phyloP scores from a whole-genome alignment of 2,113 vertebrate genomes.

The Colius striatus region DNA sequence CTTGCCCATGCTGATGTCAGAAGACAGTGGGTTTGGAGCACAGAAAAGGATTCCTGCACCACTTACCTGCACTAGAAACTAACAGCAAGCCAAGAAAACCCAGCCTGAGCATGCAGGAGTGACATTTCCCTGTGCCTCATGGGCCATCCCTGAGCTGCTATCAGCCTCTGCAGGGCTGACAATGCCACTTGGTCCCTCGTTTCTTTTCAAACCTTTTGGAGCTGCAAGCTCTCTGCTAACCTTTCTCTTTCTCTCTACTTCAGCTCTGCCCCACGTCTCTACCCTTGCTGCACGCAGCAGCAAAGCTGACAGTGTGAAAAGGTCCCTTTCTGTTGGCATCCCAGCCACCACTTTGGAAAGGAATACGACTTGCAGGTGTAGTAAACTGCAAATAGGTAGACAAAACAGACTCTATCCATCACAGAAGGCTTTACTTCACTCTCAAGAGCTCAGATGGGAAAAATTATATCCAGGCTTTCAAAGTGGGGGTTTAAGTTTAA shows the following conservation, averaged over 20 bases:
- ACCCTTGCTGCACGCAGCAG: neutral
- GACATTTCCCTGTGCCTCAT: neutral
- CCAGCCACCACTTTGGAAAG: neutral
- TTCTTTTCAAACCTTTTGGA: neutral
- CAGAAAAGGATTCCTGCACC: neutral
- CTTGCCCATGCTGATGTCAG: neutral
- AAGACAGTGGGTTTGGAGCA: neutral
- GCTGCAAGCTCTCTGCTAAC: neutral
- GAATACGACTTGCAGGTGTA: neutral
- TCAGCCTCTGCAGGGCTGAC: neutral
- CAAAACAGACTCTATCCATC: neutral
- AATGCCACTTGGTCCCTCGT: rapidly evolving
- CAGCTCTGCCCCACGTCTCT: neutral
- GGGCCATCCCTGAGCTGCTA: neutral
- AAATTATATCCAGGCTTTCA: neutral
- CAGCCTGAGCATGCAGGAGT: neutral
- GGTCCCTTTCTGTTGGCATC: neutral
- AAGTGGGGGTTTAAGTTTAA: neutral
- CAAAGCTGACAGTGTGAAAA: neutral
- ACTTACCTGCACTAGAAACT: too few species aligned
- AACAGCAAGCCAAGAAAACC: neutral
- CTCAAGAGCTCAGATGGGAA: neutral
- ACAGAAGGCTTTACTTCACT: neutral
- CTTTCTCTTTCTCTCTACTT: neutral
- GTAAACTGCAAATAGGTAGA: neutral